Percentiles rank a stretch among this genome's conserved stretches.
phyloP scores from a whole-genome alignment of 2,888 invertebrate genomes.

The Drosophila vallismaia region DNA sequence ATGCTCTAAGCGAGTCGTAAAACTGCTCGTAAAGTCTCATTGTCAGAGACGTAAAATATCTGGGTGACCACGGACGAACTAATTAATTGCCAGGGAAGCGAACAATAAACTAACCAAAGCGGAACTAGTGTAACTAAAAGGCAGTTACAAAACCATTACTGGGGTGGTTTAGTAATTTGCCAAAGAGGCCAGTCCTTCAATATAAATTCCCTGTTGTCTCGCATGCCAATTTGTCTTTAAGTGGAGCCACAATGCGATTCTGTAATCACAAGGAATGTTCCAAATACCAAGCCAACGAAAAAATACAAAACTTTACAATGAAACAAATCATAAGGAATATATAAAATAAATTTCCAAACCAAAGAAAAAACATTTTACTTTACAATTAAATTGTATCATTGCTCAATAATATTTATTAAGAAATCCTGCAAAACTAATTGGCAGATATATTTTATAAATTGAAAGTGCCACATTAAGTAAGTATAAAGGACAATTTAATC shows the following conservation, averaged over 20 bases:
- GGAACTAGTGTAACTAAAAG: constrained; percentile 19
- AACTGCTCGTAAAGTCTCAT: constrained; percentile 33
- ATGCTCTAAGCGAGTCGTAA: constrained; percentile 16
- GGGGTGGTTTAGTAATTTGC: constrained; percentile 7
- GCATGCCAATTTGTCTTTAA: neutral
- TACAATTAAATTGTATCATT: too few relatives aligned
- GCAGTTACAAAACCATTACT: constrained; percentile 25
- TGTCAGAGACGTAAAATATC: constrained; percentile 24
- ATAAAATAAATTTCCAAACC: neutral
- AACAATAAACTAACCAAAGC: constrained; percentile 23
- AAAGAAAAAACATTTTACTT: neutral
- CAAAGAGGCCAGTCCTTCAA: constrained; percentile 1
- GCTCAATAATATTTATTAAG: neutral
- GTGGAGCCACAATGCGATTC: neutral
- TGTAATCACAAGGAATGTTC: neutral
- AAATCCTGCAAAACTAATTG: neutral
- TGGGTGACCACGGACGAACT: constrained; percentile 12
- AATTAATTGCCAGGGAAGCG: constrained; percentile 26
- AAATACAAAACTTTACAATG: too few relatives aligned
- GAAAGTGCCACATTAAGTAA: neutral
- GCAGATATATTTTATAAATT: neutral
- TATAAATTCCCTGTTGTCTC: neutral
- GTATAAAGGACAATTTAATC: neutral
- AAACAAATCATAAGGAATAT: neutral
- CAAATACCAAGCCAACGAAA: neutral